phyloP scores from a whole-genome alignment of 2,888 invertebrate genomes.

The Dasysyrphus tricinctus region DNA sequence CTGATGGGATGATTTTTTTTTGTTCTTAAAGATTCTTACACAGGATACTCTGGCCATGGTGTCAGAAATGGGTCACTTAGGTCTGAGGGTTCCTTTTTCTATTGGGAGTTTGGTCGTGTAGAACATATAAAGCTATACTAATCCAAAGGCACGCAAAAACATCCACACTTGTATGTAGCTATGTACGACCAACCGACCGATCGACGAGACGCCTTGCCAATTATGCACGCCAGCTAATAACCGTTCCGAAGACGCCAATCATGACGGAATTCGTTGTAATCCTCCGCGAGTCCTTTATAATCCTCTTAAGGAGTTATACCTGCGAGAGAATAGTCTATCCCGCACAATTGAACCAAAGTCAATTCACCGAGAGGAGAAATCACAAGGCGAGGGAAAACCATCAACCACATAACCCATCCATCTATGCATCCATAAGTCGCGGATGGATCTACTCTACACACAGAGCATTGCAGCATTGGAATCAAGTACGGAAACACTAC shows the following conservation, averaged over 20 bases:
- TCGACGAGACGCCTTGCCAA: conserved; percentile 48
- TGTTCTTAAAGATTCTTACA: conserved; percentile 34
- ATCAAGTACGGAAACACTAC: conserved; percentile 50
- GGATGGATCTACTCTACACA: conserved; percentile 40
- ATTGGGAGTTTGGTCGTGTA: conserved; percentile 35
- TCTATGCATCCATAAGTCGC: conserved; percentile 73
- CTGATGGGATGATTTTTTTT: conserved; percentile 67
- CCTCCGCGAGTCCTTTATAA: conserved; percentile 58
- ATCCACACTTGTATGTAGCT: not conserved
- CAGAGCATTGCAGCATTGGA: conserved; percentile 13
- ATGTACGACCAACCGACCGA: not conserved
- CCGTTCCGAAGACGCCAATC: conserved; percentile 70
- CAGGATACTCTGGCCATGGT: conserved; percentile 18
- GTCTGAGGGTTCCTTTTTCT: conserved; percentile 20
- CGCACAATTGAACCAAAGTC: conserved; percentile 38
- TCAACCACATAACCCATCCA: conserved; percentile 67
- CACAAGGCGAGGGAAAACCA: not conserved
- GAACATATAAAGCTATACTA: conserved; percentile 1
- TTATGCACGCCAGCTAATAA: conserved; percentile 73
- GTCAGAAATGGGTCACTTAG: conserved; percentile 64
- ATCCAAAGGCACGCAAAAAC: conserved; percentile 20
- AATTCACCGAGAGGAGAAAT: conserved; percentile 4
- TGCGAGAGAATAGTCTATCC: conserved; percentile 51
- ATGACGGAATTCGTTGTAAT: conserved; percentile 73
- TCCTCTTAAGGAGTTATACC: conserved; percentile 36